Percentiles rank a stretch among this genome's conserved stretches.
phyloP scores from a whole-genome alignment of 2,797 vertebrate species.

The Hafferia zeledoni region DNA sequence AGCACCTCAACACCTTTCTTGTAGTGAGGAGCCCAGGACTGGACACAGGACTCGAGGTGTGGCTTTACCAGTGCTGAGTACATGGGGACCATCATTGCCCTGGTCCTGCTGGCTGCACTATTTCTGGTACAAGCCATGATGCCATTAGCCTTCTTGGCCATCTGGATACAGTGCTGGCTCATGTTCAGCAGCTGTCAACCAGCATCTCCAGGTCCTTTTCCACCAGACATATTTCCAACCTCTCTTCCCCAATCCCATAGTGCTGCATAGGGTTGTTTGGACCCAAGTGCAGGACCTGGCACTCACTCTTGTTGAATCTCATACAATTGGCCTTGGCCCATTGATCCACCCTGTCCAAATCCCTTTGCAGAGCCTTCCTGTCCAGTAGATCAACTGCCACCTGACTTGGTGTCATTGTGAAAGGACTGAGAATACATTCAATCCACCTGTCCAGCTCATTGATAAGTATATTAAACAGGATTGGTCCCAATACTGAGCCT shows the following conservation, averaged over 20 bases:
- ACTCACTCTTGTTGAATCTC: rapidly evolving
- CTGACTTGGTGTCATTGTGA: rapidly evolving
- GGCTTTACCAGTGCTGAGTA: rapidly evolving
- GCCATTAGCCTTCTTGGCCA: not conserved
- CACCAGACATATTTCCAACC: not conserved
- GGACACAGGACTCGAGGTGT: rapidly evolving
- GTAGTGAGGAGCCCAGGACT: not conserved
- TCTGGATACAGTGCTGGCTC: rapidly evolving
- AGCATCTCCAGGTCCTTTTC: not conserved
- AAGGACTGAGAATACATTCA: not conserved
- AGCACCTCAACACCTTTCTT: not conserved
- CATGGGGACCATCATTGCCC: not conserved
- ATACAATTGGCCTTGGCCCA: not conserved
- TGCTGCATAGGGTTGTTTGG: not conserved
- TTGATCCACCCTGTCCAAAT: not conserved
- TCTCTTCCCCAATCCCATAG: not conserved
- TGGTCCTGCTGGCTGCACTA: not conserved
- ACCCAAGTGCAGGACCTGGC: not conserved
- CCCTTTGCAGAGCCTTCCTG: not conserved
- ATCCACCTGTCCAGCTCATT: not conserved
- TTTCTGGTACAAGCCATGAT: not conserved
- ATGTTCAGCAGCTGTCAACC: not conserved
- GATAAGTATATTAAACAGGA: not conserved
- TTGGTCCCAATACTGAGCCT: not conserved
- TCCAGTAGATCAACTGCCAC: not conserved